Evolutionary conservation across 1,140 invertebrate genomes (phyloP).

Genomic region (Chironomus tepperi): DNA sequence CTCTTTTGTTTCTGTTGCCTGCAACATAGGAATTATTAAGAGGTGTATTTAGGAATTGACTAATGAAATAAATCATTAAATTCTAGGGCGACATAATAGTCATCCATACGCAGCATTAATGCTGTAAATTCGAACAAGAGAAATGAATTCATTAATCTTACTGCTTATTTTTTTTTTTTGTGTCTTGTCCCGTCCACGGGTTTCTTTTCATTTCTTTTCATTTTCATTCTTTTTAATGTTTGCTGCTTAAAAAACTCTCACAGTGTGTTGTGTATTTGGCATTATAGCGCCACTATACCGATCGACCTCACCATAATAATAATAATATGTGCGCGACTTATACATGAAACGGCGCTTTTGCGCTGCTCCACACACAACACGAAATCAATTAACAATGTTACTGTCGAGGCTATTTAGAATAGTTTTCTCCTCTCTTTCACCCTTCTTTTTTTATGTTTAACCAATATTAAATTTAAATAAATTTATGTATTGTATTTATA

Average conservation of each 20-base stretch:
- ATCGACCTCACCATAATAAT: not conserved
- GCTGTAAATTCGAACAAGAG: not conserved
- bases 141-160: conserved; percentile 23
- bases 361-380: conserved; percentile 19
- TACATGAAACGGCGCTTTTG: conserved; percentile 23
- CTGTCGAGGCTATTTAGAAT: conserved; percentile 22
- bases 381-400: conserved; percentile 24
- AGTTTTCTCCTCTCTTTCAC: not conserved
- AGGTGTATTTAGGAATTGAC: not conserved
- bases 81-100: not conserved
- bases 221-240: not conserved
- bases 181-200: not conserved
- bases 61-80: not conserved
- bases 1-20: too few species aligned
- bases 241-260: not conserved
- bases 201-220: not conserved
- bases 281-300: conserved; percentile 18
- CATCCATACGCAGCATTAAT: not conserved
- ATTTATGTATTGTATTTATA: conserved; percentile 21
- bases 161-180: not conserved
- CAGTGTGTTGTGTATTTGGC: not conserved
- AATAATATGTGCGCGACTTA: not conserved
- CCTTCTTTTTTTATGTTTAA: not conserved
- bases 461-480: conserved; percentile 24
- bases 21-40: not conserved